Percentiles rank a stretch among this genome's conserved stretches.
Conservation (phyloP, 2,888 invertebrate genomes). For the Aphodius granarius region DNA sequence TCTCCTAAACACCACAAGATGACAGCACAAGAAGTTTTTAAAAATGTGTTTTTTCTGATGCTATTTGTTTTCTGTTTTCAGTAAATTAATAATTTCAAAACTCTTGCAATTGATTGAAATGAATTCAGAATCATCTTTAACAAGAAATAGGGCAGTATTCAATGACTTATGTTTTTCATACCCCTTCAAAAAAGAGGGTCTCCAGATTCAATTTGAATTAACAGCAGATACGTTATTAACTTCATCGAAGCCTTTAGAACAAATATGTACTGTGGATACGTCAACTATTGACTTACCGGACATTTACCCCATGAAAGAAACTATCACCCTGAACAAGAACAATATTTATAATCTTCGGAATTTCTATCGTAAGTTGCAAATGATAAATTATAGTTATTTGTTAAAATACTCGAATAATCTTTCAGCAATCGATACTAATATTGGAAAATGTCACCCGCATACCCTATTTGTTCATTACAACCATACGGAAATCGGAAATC, state of each 20-base stretch:
- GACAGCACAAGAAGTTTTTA: no score
- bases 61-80: slow-evolving; percentile 51
- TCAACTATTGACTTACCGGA: slow-evolving; percentile 65
- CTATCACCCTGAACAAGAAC: slow-evolving; percentile 64
- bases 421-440: slow-evolving; percentile 57
- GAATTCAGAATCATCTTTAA: slow-evolving; percentile 58
- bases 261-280: slow-evolving; percentile 56
- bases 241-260: slow-evolving; percentile 63
- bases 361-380: slow-evolving; percentile 69
- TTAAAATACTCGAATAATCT: slow-evolving; percentile 27
- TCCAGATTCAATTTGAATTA: slow-evolving; percentile 66
- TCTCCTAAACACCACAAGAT: no score
- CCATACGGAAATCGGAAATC: slow-evolving; percentile 64
- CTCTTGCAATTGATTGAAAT: slow-evolving; percentile 71
- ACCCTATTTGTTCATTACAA: slow-evolving; percentile 77
- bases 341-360: slow-evolving; percentile 67
- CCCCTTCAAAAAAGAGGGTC: slow-evolving; percentile 62
- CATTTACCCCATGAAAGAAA: slow-evolving; percentile 74
- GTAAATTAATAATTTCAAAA: slow-evolving; percentile 66
- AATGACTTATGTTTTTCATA: slow-evolving; percentile 63
- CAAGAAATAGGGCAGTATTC: slow-evolving; percentile 60
- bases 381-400: not conserved
- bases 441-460: slow-evolving; percentile 66
- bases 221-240: slow-evolving; percentile 68
- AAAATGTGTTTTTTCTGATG: not conserved